Evolutionary conservation across 1,140 invertebrate species (phyloP).

Genomic region (Hetaerina americana): DNA sequence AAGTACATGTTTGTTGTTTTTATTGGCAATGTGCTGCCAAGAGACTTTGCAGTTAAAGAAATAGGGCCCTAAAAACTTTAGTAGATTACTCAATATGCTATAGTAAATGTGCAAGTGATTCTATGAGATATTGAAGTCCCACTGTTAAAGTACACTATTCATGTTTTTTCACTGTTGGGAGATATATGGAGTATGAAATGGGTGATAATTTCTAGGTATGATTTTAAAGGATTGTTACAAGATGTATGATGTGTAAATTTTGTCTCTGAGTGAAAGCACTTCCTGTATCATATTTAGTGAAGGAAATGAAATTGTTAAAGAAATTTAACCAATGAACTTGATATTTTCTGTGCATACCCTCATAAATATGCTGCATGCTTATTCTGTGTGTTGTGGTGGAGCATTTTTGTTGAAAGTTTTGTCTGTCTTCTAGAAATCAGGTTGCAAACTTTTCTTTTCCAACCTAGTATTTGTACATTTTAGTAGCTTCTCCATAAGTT

Average conservation of each 20-base stretch:
- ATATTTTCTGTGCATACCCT: neutral
- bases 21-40: neutral
- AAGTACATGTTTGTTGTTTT: neutral
- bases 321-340: neutral
- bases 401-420: neutral
- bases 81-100: neutral
- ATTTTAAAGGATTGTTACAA: neutral
- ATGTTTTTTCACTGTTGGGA: neutral
- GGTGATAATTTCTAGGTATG: neutral
- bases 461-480: neutral
- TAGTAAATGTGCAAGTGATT: neutral
- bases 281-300: neutral
- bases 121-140: neutral
- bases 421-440: neutral
- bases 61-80: neutral
- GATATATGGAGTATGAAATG: neutral
- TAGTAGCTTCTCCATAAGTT: neutral
- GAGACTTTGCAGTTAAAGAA: neutral
- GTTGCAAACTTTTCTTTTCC: neutral
- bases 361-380: neutral
- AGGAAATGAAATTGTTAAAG: neutral
- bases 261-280: neutral
- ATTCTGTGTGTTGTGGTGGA: neutral
- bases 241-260: neutral
- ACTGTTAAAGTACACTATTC: neutral